These are phyloP conservation scores for Chrysoperla carnea DNA, from an alignment of 1,140 invertebrate species.

Conservation along the genomic window DNA sequence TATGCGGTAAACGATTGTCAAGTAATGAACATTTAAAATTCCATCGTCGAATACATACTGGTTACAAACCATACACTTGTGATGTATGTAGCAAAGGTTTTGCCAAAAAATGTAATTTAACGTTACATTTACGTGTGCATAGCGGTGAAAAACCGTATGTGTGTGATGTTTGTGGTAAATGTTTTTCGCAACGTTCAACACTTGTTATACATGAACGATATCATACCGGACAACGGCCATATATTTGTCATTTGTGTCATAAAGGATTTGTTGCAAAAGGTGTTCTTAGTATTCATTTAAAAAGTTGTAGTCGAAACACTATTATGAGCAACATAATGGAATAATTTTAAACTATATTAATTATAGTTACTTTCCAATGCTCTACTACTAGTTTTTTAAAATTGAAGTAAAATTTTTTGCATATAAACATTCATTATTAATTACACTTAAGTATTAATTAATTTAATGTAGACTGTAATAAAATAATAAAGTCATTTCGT, in stretches of 20 bases:
- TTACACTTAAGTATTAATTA: neutral
- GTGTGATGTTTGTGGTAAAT: constrained; percentile 50
- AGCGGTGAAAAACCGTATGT: constrained; percentile 45
- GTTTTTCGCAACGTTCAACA: constrained; percentile 60
- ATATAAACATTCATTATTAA: neutral
- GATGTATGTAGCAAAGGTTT: constrained; percentile 46
- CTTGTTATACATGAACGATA: constrained; percentile 57
- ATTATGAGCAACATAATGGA: neutral
- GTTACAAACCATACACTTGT: constrained; percentile 54
- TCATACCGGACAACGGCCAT: constrained; percentile 61
- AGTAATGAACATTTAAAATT: constrained; percentile 50
- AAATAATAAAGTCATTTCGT: no score
- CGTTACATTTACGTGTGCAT: constrained; percentile 41
- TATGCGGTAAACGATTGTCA: constrained; percentile 63
- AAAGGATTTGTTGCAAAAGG: constrained; percentile 45
- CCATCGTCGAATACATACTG: constrained; percentile 50
- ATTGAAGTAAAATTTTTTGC: neutral
- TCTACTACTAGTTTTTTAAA: neutral
- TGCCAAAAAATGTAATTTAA: constrained; percentile 39
- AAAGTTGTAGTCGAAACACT: constrained; percentile 17
- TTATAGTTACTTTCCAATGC: neutral
- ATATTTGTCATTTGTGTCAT: constrained; percentile 46
- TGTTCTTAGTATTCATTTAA: constrained; percentile 37
- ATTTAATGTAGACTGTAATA: neutral
- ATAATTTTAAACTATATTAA: neutral